A percentile compares a stretch with the other conserved stretches of the same genome.
Conservation (phyloP, 2,888 invertebrate species). For the Oligia latruncula region DNA sequence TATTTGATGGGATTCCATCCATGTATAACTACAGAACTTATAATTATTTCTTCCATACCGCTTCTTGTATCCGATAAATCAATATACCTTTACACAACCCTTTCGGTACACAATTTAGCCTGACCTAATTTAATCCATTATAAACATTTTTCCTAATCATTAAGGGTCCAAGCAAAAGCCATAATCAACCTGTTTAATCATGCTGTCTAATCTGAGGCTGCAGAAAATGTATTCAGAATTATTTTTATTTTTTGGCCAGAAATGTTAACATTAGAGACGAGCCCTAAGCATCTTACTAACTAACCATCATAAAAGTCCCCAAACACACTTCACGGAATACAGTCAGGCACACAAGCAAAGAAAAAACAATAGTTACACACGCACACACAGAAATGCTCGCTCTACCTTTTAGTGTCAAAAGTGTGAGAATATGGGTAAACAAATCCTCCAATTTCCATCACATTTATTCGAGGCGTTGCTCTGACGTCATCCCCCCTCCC, state of each 20-base stretch:
- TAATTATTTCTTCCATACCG: neutral
- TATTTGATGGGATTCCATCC: neutral
- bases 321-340: conserved; percentile 63
- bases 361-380: conserved; percentile 74
- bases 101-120: conserved; percentile 5
- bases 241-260: neutral
- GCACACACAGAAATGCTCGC: conserved; percentile 69
- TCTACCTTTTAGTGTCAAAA: conserved; percentile 90
- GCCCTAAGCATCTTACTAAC: conserved; percentile 56
- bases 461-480: conserved; percentile 87
- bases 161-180: neutral
- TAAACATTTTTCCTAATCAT: conserved; percentile 9
- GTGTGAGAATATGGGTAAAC: conserved; percentile 90
- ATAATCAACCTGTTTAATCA: conserved; percentile 9
- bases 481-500: conserved; percentile 79
- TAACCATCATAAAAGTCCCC: conserved; percentile 62
- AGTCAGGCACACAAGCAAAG: conserved; percentile 66
- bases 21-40: neutral
- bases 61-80: neutral
- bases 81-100: neutral
- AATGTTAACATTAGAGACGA: conserved; percentile 7
- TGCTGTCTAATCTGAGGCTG: too few relatives aligned
- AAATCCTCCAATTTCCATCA: conserved; percentile 91
- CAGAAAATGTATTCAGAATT: neutral
- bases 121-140: neutral